Evolutionary conservation across 2,797 vertebrate species (phyloP).

Genomic region (Sebastes paucispinis): DNA sequence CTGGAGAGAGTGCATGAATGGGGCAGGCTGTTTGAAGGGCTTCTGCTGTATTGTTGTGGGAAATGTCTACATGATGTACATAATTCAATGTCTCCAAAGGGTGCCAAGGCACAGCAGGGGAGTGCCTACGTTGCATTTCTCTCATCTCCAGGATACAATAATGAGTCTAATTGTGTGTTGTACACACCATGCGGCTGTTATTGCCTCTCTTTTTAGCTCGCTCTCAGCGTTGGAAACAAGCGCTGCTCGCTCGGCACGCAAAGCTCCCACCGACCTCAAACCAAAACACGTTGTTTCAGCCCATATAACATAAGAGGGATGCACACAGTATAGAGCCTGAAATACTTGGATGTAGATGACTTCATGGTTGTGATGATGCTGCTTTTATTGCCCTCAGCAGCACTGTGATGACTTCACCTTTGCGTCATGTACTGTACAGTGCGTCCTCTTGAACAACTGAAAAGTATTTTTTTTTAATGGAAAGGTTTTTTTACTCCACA

Average conservation of each 20-base stretch:
- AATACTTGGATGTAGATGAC: conserved; percentile 5
- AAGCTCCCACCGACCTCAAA: conserved; percentile 22
- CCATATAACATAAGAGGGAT: not conserved
- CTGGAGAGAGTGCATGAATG: conserved; percentile 38
- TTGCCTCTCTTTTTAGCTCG: conserved; percentile 52
- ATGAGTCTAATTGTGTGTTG: conserved; percentile 84
- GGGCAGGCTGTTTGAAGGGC: conserved; percentile 35
- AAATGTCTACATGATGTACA: conserved; percentile 68
- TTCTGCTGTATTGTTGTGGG: conserved; percentile 71
- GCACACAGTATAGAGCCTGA: not conserved
- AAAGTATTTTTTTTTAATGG: not conserved
- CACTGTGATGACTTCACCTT: conserved; percentile 19
- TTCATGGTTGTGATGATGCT: conserved; percentile 1
- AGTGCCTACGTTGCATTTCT: conserved; percentile 75
- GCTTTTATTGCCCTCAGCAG: conserved; percentile 2
- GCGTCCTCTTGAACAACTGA: not conserved
- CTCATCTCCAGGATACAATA: conserved; percentile 78
- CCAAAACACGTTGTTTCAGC: conserved; percentile 16
- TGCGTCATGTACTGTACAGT: conserved; percentile 23
- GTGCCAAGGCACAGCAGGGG: conserved; percentile 74
- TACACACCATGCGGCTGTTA: conserved; percentile 73
- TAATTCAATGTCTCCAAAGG: conserved; percentile 70
- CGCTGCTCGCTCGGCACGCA: conserved; percentile 39
- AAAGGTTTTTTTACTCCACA: not conserved
- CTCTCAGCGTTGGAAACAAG: conserved; percentile 20